phyloP scores from a whole-genome alignment of 2,888 invertebrate species.

The Torymus tubicola region DNA sequence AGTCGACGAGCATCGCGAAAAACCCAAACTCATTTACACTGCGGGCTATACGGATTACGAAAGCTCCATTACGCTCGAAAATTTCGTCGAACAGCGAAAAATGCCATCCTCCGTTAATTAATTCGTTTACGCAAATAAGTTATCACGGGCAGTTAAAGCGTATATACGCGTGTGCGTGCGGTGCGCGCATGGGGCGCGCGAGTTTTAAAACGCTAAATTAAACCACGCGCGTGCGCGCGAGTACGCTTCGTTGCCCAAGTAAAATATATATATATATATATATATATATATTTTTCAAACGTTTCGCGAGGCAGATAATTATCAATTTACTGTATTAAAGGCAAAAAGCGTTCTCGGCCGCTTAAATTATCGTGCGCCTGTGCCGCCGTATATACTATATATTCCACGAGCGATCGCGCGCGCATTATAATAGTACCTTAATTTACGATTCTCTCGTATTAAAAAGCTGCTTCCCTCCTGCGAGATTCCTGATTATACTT shows the following conservation, averaged over 20 bases:
- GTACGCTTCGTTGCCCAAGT: not conserved
- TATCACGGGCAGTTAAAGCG: not conserved
- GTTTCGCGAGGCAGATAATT: slow-evolving; percentile 5
- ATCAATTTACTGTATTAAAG: slow-evolving; percentile 7
- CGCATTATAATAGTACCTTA: slow-evolving; percentile 2
- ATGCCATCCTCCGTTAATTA: not conserved
- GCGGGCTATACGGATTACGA: too few species aligned
- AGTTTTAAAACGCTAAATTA: slow-evolving; percentile 10
- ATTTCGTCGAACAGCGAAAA: not conserved
- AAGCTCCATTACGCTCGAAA: not conserved
- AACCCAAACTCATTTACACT: too few species aligned
- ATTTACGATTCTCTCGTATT: slow-evolving; percentile 3
- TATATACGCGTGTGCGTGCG: not conserved
- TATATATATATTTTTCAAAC: slow-evolving; percentile 31
- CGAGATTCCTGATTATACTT: not conserved
- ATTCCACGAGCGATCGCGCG: not conserved
- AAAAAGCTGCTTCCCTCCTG: not conserved
- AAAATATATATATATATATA: slow-evolving; percentile 27
- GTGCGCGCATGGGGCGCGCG: too few species aligned
- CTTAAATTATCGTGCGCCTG: not conserved
- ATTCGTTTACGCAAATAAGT: slow-evolving; percentile 4
- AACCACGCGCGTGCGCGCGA: not conserved
- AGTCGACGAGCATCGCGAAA: too few species aligned
- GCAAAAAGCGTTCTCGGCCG: not conserved
- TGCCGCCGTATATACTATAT: not conserved